These are phyloP conservation scores for Etia nguti DNA, from an alignment of 2,113 vertebrate genomes.

Conservation along the genomic window DNA sequence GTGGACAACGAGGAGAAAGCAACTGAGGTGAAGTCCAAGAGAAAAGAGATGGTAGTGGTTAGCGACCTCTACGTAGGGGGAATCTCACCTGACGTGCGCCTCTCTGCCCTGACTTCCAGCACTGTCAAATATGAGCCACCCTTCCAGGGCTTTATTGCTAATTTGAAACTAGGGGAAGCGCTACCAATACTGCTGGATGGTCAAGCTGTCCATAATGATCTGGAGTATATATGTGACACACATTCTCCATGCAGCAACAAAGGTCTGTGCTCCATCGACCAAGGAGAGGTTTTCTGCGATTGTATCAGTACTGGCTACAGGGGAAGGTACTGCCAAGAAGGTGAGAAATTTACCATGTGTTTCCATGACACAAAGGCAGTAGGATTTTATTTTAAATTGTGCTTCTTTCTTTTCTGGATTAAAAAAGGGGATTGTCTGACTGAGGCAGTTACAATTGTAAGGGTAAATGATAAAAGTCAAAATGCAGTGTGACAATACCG, in stretches of 20 bases:
- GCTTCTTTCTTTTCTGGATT: not conserved
- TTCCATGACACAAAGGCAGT: not conserved
- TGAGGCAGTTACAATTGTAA: not conserved
- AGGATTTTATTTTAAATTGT: not conserved
- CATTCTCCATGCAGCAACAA: constrained; percentile 87
- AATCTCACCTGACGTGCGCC: constrained; percentile 88
- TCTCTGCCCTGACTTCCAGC: constrained; percentile 90
- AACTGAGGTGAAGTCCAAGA: constrained; percentile 85
- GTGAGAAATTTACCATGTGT: constrained; percentile 66
- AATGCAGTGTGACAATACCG: not conserved
- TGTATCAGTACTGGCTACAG: constrained; percentile 85
- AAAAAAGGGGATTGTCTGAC: not conserved
- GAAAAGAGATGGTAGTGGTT: constrained; percentile 86
- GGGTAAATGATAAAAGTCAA: not conserved
- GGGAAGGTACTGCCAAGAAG: constrained; percentile 90
- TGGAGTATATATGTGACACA: constrained; percentile 80
- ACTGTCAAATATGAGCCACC: constrained; percentile 92
- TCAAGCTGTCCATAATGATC: constrained; percentile 84
- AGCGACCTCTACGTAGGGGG: constrained; percentile 91
- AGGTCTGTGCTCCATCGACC: constrained; percentile 82
- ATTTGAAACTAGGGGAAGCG: constrained; percentile 83
- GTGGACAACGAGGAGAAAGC: constrained; percentile 85
- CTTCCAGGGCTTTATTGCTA: constrained; percentile 83
- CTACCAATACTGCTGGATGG: constrained; percentile 81
- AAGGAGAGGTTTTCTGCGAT: constrained; percentile 84